phyloP scores from a whole-genome alignment of 2,888 invertebrate species.

The Himalopsyche kuldschensis region DNA sequence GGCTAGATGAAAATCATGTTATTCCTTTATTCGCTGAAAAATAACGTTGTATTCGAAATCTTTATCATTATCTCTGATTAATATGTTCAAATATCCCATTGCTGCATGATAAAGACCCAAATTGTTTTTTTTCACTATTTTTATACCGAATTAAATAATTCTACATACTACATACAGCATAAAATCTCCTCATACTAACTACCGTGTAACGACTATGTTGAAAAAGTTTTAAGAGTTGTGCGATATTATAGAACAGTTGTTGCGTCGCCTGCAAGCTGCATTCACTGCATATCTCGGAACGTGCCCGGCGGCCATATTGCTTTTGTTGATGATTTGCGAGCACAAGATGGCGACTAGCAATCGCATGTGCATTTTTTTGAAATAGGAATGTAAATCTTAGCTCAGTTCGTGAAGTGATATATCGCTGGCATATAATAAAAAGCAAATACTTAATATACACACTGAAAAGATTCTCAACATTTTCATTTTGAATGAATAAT shows the following conservation, averaged over 20 bases:
- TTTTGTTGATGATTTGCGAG: slow-evolving; percentile 31
- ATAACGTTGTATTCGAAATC: too few relatives aligned
- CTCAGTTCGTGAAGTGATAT: background rate
- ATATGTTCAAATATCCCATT: too few relatives aligned
- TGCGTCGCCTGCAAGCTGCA: background rate
- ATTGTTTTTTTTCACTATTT: too few relatives aligned
- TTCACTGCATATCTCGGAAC: slow-evolving; percentile 21
- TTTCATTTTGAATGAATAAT: too few relatives aligned
- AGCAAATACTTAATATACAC: too few relatives aligned
- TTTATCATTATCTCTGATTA: too few relatives aligned
- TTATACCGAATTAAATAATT: too few relatives aligned
- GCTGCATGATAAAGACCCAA: too few relatives aligned
- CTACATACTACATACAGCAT: background rate
- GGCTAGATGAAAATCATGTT: too few relatives aligned
- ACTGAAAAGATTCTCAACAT: too few relatives aligned
- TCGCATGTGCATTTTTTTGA: background rate
- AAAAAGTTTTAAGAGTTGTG: background rate
- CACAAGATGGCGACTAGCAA: background rate
- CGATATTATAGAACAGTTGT: background rate
- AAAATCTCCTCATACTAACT: background rate
- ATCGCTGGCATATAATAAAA: too few relatives aligned
- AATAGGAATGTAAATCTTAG: background rate
- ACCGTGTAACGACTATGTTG: background rate
- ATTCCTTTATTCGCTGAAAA: too few relatives aligned
- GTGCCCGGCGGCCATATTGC: slow-evolving; percentile 28